Percentiles rank a stretch among this genome's conserved stretches.
These are phyloP conservation scores for Tenualosa thibaudeaui DNA, from an alignment of 2,797 vertebrate genomes.

Conservation along the genomic window DNA sequence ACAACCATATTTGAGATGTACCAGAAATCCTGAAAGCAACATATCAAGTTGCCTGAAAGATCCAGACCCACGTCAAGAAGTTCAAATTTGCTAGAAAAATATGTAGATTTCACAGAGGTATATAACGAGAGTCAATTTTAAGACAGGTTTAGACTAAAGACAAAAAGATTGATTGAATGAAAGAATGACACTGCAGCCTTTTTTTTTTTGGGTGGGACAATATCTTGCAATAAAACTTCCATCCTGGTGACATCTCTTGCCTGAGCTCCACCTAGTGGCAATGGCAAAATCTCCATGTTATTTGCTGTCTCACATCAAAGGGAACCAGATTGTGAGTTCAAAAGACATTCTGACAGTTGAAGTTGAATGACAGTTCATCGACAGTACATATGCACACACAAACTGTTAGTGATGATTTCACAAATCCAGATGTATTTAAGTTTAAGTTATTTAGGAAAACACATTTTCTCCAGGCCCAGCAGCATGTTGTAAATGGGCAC, in stretches of 20 bases:
- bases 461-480: background rate
- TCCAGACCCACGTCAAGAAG: too few species aligned
- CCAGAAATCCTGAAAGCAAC: too few species aligned
- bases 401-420: background rate
- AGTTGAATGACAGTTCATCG: too few species aligned
- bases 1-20: too few species aligned
- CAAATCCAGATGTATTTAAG: background rate
- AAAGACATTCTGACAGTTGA: too few species aligned
- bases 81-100: too few species aligned
- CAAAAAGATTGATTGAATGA: background rate
- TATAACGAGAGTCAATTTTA: too few species aligned
- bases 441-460: background rate
- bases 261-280: slow-evolving; percentile 44
- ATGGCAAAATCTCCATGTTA: slow-evolving; percentile 26
- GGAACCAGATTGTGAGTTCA: too few species aligned
- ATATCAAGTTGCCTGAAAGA: too few species aligned
- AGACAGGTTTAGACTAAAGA: background rate
- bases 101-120: background rate
- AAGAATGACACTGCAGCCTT: background rate
- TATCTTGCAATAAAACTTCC: too few species aligned
- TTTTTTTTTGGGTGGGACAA: too few species aligned
- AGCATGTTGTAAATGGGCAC: background rate
- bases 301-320: background rate
- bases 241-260: background rate
- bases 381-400: background rate